A percentile compares a stretch with the other conserved stretches of the same genome.
phyloP scores from a whole-genome alignment of 1,140 invertebrate species.

The Batillaria attramentaria region DNA sequence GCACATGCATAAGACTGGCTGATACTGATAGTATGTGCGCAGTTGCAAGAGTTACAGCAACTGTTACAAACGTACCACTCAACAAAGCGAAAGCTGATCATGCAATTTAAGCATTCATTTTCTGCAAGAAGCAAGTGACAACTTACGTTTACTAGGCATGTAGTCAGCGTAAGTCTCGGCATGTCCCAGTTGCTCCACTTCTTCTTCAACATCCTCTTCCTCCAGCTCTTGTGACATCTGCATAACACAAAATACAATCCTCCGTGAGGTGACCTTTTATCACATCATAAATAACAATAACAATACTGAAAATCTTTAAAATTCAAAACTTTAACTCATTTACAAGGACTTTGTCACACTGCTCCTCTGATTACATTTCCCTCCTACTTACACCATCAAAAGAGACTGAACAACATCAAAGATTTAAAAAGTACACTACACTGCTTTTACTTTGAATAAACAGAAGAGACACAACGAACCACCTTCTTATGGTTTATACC shows the following conservation, averaged over 20 bases:
- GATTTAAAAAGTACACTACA: not conserved
- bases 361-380: too few relatives aligned
- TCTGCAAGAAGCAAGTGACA: too few relatives aligned
- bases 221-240: constrained; percentile 37
- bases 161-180: constrained; percentile 99
- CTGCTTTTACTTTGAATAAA: not conserved
- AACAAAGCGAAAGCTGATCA: too few relatives aligned
- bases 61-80: not conserved
- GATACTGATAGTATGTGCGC: not conserved
- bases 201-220: constrained; percentile 83
- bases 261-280: too few relatives aligned
- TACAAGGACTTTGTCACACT: too few relatives aligned
- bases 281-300: too few relatives aligned
- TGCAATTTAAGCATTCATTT: too few relatives aligned
- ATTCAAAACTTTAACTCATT: too few relatives aligned
- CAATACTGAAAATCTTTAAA: too few relatives aligned
- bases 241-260: not conserved
- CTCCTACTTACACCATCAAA: not conserved
- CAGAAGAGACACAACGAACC: not conserved
- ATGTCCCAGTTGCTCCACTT: constrained; percentile 97
- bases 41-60: not conserved
- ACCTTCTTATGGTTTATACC: not conserved
- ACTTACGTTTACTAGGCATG: constrained; percentile 93
- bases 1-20: not conserved
- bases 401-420: not conserved